These are phyloP conservation scores for Tetranychus truncatus DNA, from an alignment of 2,888 invertebrate genomes.

Conservation along the genomic window DNA sequence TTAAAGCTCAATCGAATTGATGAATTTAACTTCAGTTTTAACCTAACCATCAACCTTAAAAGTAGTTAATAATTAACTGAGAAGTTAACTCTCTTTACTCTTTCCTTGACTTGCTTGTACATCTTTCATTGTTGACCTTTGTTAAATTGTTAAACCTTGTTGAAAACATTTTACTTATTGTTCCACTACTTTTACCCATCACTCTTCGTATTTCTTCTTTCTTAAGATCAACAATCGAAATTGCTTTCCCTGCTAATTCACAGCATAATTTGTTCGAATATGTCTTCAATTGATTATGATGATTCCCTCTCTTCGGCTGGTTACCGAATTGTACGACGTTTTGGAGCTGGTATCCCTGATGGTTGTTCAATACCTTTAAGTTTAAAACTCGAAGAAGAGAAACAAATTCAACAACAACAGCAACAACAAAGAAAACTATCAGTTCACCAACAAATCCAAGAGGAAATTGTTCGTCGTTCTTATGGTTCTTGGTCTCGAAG, in stretches of 20 bases:
- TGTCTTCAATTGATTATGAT: neutral
- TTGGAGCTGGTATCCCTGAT: conserved; percentile 10
- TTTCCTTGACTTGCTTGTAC: too few relatives aligned
- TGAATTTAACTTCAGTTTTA: too few relatives aligned
- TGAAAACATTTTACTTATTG: too few relatives aligned
- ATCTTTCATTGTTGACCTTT: too few relatives aligned
- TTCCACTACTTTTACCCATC: neutral
- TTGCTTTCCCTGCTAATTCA: neutral
- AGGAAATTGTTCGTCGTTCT: neutral
- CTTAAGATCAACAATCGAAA: neutral
- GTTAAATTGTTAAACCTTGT: too few relatives aligned
- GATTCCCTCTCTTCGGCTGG: conserved; percentile 1
- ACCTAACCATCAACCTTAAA: too few relatives aligned
- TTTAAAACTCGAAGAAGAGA: conserved; percentile 1
- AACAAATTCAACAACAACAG: neutral
- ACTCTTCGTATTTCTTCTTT: neutral
- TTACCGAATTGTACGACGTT: conserved; percentile 9
- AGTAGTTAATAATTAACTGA: too few relatives aligned
- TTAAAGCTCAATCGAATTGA: too few relatives aligned
- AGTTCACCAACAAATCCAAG: neutral
- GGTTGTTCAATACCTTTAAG: conserved; percentile 12
- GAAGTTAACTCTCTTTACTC: too few relatives aligned
- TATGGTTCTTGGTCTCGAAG: conserved; percentile 3
- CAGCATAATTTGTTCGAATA: neutral
- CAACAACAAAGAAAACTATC: neutral